Evolutionary conservation across 2,113 vertebrate genomes (phyloP), one percentile per base, ranked within the genome.

Genomic region (Eulemur macaco): DNA sequence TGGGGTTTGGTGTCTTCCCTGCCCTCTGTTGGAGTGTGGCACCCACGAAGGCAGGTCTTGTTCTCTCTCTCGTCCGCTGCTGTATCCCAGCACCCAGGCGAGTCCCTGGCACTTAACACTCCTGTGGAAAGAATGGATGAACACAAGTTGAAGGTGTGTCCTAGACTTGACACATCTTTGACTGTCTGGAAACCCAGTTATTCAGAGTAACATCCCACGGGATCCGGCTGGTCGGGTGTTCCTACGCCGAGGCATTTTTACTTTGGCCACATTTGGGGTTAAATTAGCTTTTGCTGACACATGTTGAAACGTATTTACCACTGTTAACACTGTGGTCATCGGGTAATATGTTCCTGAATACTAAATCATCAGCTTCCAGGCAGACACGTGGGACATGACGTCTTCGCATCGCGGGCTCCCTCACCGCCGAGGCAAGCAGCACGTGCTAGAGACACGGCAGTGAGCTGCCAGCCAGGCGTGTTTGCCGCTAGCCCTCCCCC

Each of bases 331-430:
- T 10, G 45, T 56, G 27, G 31, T 45, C 42, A 21, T 2, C 5
- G 34, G 39, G 54, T 5, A 45, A 15, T 34, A 5, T 18, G 34
- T 58, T 34, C 66, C 5, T 64, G 5, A 39, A 31, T 45, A 31
- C 58, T 18, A 3, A 37, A 54, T 15, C 29, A 14, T n/a, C 52
- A 31, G 63, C 74, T 66, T 84, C 64, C 71, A 52, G 34, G 42
- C 1, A 1, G 20, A 50, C 25, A 37, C 20, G 10, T 1, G 5
- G 13, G n/a, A 29, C 14, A 8, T 5, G 0, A 2, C 0, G 5
- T 3, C 60, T 68, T 15, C 27, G 7, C 1, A 3, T 14, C 2
- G 0, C 1, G 23, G 56, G 89, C 9, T 2, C n/a, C 42, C 18
- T 29, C 9, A 9, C 15, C 1, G 1, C 4, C 27, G 50, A 34